Evolutionary conservation across 2,797 vertebrate genomes (phyloP).

Genomic region (Enteromius trimaculatus): DNA sequence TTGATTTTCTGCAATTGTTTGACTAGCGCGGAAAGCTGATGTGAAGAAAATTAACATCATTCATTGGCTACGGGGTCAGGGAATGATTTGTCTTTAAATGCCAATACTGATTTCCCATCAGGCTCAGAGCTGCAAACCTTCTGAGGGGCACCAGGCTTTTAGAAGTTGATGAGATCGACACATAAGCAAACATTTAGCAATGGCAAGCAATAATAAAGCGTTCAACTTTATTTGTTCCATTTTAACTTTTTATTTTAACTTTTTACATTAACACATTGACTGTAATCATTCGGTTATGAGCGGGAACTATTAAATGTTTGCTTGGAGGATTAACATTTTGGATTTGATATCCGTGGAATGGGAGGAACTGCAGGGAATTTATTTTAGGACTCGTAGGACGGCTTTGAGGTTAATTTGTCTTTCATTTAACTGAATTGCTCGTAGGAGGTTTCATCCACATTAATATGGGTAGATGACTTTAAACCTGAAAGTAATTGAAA

Average conservation of each 20-base stretch:
- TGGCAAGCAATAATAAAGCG: not conserved
- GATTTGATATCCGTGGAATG: slow-evolving; percentile 54
- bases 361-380: slow-evolving; percentile 62
- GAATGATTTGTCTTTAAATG: slow-evolving; percentile 57
- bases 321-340: slow-evolving; percentile 69
- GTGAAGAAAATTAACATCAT: slow-evolving; percentile 45
- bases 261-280: not conserved
- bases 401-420: slow-evolving; percentile 64
- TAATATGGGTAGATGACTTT: slow-evolving; percentile 62
- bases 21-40: slow-evolving; percentile 49
- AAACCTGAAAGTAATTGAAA: slow-evolving; percentile 68
- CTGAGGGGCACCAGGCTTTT: not conserved
- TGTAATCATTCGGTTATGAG: slow-evolving; percentile 60
- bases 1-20: slow-evolving; percentile 46
- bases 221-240: not conserved
- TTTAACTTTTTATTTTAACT: not conserved
- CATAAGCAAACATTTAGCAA: not conserved
- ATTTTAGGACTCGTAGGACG: slow-evolving; percentile 60
- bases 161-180: not conserved
- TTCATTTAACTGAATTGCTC: slow-evolving; percentile 56
- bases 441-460: slow-evolving; percentile 66
- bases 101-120: slow-evolving; percentile 65
- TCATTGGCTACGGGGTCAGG: slow-evolving; percentile 31
- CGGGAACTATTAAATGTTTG: slow-evolving; percentile 71
- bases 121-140: slow-evolving; percentile 39